Percentiles rank a stretch among this genome's conserved stretches.
These are phyloP conservation scores for Tringa solitaria DNA, from an alignment of 2,113 vertebrate genomes.

Conservation along the genomic window DNA sequence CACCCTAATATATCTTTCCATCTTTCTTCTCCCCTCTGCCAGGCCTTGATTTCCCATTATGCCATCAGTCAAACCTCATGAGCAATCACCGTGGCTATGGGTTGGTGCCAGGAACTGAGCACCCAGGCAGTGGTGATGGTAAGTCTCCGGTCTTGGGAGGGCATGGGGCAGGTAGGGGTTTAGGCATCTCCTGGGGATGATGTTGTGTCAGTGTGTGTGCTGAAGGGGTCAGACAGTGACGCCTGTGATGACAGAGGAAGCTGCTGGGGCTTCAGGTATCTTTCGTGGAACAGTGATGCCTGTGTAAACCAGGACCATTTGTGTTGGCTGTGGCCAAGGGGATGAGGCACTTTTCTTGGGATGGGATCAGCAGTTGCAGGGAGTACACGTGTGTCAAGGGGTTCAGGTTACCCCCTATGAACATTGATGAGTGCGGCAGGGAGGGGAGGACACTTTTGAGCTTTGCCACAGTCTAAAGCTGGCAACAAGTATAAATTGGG, in stretches of 20 bases:
- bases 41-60: constrained; percentile 85
- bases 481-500: neutral
- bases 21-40: neutral
- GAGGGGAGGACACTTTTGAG: neutral
- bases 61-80: constrained; percentile 84
- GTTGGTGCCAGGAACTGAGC: constrained; percentile 76
- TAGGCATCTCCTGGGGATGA: neutral
- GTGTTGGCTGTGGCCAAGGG: neutral
- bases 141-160: constrained; percentile 3
- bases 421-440: neutral
- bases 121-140: constrained; percentile 81
- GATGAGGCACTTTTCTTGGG: neutral
- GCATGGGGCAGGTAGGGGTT: neutral
- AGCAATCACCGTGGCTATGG: constrained; percentile 80
- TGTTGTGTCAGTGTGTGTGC: neutral
- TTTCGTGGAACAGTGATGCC: neutral
- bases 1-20: neutral
- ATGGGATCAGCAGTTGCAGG: neutral
- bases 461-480: neutral
- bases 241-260: neutral
- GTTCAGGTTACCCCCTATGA: neutral
- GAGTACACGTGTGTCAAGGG: neutral
- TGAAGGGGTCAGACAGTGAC: neutral
- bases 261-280: neutral
- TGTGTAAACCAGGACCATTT: neutral